Evolutionary conservation across 2,888 invertebrate species (phyloP), one percentile per base, ranked within the genome.

Genomic region (Cerceris ruficornis): DNA sequence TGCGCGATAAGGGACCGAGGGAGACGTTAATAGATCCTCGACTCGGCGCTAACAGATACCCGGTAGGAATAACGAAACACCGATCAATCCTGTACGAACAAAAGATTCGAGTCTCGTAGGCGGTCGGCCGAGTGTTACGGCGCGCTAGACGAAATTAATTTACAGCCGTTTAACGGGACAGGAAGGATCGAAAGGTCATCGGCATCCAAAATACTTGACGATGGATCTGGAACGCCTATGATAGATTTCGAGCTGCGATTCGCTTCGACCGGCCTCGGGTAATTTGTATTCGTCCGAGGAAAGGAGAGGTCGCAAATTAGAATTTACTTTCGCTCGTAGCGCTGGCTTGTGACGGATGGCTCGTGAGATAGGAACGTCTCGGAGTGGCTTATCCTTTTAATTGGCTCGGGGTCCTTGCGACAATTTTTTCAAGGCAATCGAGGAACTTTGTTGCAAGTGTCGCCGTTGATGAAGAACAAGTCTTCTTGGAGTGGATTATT

Each of bases 171-270:
- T 80, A 80, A 80, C 80, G 80, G 80, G 72, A 80, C 54, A 64
- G 55, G 69, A 80, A 69, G 55, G 55, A 80, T 79, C 62, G 75
- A 75, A 67, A 80, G 80, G 80, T 80, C 80, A 75, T 69, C 80
- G 62, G 66, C 69, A 62, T 65, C 13, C 60, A 65, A 70, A 70
- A 68, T 70, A 46, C 14, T 46, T 59, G 39, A 67, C 50, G 57
- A 61, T 17, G 61, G 58, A 50, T 74, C 50, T 50, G 13, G 52
- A 11, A 17, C 62, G 17, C 15, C 46, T 15, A 41, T 6, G 61
- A 17, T 17, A 8, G 15, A 49, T 49, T 49, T 49, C 46, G 6
- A 39, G 39, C 57, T 28, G 13, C 11, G 13, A n/a, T 17, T 49
- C 15, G 49, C 28, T 13, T 17, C 6, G 61, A n/a, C 14, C 2